These are phyloP conservation scores for Callospermophilus lateralis DNA, from an alignment of 2,113 vertebrate genomes.

Conservation along the genomic window DNA sequence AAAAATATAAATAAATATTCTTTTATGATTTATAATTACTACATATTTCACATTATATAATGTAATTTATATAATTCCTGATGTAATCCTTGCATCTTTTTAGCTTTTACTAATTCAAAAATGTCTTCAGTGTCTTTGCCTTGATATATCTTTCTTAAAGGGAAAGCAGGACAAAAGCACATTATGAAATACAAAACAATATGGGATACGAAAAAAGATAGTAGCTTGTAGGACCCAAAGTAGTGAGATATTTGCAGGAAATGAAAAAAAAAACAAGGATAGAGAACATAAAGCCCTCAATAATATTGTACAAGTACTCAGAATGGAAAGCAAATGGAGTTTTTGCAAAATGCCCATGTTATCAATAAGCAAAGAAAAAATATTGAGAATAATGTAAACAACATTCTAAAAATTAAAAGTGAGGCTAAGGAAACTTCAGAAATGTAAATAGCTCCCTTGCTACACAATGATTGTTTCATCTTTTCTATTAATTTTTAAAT, in stretches of 20 bases:
- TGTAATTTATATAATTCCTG: background rate
- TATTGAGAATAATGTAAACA: background rate
- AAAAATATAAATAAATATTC: background rate
- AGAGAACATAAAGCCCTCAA: background rate
- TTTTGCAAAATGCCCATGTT: background rate
- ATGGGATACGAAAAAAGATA: background rate
- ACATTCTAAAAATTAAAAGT: background rate
- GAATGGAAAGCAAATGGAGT: background rate
- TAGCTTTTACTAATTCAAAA: background rate
- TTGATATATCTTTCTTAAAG: slow-evolving; percentile 1
- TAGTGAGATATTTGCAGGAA: background rate
- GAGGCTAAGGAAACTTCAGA: background rate
- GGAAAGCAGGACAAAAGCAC: background rate
- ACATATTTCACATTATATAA: background rate
- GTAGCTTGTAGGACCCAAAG: background rate
- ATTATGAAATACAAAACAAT: background rate
- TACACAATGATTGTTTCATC: background rate
- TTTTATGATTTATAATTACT: background rate
- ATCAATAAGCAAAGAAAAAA: background rate
- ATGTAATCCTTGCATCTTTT: background rate
- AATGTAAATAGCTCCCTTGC: background rate
- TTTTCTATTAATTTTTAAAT: background rate
- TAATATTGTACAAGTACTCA: background rate
- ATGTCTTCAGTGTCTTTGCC: background rate
- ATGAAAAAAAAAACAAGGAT: background rate